Evolutionary conservation across 1,140 invertebrate species (phyloP).

Genomic region (Drosophila parabipectinata): DNA sequence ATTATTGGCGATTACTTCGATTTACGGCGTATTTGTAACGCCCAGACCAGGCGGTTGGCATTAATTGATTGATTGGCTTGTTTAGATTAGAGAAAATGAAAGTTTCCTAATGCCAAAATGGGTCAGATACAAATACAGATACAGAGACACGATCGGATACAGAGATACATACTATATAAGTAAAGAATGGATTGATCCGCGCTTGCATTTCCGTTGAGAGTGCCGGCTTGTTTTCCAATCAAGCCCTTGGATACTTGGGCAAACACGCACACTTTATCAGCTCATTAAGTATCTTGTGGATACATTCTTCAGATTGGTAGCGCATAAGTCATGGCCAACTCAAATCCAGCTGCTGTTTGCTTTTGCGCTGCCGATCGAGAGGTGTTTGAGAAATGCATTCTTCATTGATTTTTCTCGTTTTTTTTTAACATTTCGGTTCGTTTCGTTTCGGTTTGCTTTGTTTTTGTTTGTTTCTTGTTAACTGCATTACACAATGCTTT

Average conservation of each 20-base stretch:
- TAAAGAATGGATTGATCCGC: conserved; percentile 35
- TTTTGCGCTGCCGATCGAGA: conserved; percentile 34
- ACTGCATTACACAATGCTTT: conserved; percentile 73
- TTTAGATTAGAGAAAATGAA: conserved; percentile 76
- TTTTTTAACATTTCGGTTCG: conserved; percentile 9
- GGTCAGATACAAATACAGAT: conserved; percentile 44
- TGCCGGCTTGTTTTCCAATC: conserved; percentile 55
- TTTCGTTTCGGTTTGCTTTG: conserved; percentile 13
- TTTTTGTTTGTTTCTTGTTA: conserved; percentile 78
- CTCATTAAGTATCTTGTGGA: conserved; percentile 66
- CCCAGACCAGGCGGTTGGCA: conserved; percentile 48
- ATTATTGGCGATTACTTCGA: conserved; percentile 65
- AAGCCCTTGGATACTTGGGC: conserved; percentile 32
- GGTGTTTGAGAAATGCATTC: conserved; percentile 73
- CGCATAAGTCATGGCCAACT: conserved; percentile 36
- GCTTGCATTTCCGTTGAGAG: conserved; percentile 40
- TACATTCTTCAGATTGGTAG: conserved; percentile 39
- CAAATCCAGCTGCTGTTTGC: conserved; percentile 53
- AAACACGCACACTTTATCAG: conserved; percentile 65
- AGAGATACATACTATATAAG: conserved; percentile 24
- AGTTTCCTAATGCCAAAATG: conserved; percentile 60
- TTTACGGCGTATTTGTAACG: conserved; percentile 53
- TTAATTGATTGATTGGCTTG: conserved; percentile 78
- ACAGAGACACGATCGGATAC: conserved; percentile 36
- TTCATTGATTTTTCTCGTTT: conserved; percentile 67